A percentile compares a stretch with the other conserved stretches of the same genome.
Evolutionary conservation across 1,140 invertebrate genomes (phyloP).

Genomic region (Lineus longissimus): DNA sequence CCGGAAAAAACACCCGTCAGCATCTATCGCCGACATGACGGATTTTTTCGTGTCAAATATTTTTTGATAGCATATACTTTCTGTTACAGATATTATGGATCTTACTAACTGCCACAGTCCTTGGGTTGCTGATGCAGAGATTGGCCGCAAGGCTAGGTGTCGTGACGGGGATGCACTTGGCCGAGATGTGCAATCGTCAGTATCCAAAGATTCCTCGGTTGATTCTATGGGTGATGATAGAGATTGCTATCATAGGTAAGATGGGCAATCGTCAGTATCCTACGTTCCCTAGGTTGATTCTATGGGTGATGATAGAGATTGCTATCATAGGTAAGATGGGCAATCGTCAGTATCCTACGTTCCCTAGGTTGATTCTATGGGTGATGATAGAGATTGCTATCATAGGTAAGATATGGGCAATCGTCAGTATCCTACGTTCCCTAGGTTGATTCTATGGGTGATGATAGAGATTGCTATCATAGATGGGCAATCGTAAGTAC

Average conservation of each 20-base stretch:
- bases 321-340: constrained; percentile 71
- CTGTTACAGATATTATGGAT: constrained; percentile 82
- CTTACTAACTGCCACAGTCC: constrained; percentile 75
- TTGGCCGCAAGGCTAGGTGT: constrained; percentile 79
- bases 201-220: constrained; percentile 75
- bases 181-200: constrained; percentile 62
- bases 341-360: constrained; percentile 72
- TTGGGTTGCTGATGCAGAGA: constrained; percentile 83
- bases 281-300: constrained; percentile 68
- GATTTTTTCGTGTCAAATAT: constrained; percentile 18
- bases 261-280: constrained; percentile 71
- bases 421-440: constrained; percentile 72
- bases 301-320: constrained; percentile 93
- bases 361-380: constrained; percentile 80
- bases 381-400: constrained; percentile 93
- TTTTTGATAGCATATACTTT: no score
- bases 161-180: constrained; percentile 65
- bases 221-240: constrained; percentile 88
- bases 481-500: constrained; percentile 67
- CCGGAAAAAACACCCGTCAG: background rate
- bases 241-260: constrained; percentile 80
- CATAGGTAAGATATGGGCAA: constrained; percentile 62
- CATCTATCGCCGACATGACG: background rate
- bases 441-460: constrained; percentile 79
- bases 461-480: constrained; percentile 95